Percentiles rank a stretch among this genome's conserved stretches.
Conservation (phyloP, 2,888 invertebrate species). For the Netelia virgata region DNA sequence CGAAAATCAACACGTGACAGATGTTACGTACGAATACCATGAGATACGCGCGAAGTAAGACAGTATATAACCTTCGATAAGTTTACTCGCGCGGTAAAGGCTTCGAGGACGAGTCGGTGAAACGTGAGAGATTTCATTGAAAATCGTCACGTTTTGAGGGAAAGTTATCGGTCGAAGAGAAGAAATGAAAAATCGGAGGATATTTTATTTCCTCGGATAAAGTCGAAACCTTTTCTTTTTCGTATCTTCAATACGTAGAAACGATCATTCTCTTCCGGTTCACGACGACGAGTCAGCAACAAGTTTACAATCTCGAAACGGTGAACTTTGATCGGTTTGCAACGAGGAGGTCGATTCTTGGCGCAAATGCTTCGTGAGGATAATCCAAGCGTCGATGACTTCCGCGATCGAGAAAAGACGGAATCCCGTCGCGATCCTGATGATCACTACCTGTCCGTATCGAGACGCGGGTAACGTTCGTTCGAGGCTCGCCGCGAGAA, state of each 20-base stretch:
- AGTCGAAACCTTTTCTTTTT: constrained; percentile 19
- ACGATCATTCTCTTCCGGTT: constrained; percentile 13
- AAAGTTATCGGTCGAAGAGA: not conserved
- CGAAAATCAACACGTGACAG: not conserved
- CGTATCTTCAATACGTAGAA: constrained; percentile 13
- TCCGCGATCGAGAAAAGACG: not conserved
- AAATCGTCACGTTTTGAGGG: not conserved
- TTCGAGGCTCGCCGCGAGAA: not conserved
- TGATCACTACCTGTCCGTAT: not conserved
- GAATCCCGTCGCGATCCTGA: not conserved
- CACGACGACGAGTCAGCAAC: constrained; percentile 12
- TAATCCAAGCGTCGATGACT: constrained; percentile 9
- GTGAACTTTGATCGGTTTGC: constrained; percentile 13
- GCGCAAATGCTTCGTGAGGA: not conserved
- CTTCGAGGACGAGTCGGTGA: constrained; percentile 24
- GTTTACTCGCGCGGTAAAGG: constrained; percentile 8
- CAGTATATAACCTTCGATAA: constrained; percentile 19
- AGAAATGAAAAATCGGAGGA: not conserved
- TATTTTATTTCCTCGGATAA: constrained; percentile 6
- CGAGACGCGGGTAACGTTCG: not conserved
- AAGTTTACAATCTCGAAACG: constrained; percentile 22
- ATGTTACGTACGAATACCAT: not conserved
- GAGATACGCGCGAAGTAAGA: not conserved
- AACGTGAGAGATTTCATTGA: constrained; percentile 11
- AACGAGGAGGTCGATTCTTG: not conserved